Base-by-base conservation (phyloP, 2,888 invertebrate genomes). In the Apodemia hepburni region DNA sequence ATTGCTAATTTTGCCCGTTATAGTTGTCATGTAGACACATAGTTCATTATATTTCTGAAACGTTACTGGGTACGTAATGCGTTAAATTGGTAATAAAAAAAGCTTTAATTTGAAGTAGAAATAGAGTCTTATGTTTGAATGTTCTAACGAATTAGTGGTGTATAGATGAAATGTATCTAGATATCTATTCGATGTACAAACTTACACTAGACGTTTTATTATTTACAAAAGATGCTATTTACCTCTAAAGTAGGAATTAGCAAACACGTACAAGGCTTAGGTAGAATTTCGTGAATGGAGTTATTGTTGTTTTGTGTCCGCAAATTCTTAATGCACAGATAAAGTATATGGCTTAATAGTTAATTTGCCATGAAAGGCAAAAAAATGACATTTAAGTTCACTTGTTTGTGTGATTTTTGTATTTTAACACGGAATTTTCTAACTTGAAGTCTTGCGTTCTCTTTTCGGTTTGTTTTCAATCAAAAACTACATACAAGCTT, bases 61-160 rank as follows among this genome's bases (percentile, higher is more conserved):
- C 75, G 75, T 79, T 76, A 82, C 78, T 76, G 65, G 69, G 72
- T 70, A 71, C 70, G 73, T 77, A 73, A 76, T 78, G 80, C 81
- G 75, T 75, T 82, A 76, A 42, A 81, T 78, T 89, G 90, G 90
- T 90, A 91, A 91, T 82, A 71, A 81, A 78, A 70, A 77, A 90
- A 90, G 90, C 90, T 91, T 91, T 91, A 90, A 91, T 90, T 91
- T 91, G 89, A 72, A 77, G 90, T 91, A 90, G 90, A 80, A 65
- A 73, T 86, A 85, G 84, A 79, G 74, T 78, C 79, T 85, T 90
- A 83, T 87, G 87, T 90, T 88, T 82, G 75, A 73, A 77, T 80
- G 78, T 79, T 81, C 79, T 80, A 83, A 80, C 71, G 71, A 69
- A 70, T 75, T 84, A 83, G 76, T 67, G 71, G 70, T 68, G 71